Evolutionary conservation across 2,797 vertebrate species (phyloP).

Genomic region (Thamnophis elegans): DNA sequence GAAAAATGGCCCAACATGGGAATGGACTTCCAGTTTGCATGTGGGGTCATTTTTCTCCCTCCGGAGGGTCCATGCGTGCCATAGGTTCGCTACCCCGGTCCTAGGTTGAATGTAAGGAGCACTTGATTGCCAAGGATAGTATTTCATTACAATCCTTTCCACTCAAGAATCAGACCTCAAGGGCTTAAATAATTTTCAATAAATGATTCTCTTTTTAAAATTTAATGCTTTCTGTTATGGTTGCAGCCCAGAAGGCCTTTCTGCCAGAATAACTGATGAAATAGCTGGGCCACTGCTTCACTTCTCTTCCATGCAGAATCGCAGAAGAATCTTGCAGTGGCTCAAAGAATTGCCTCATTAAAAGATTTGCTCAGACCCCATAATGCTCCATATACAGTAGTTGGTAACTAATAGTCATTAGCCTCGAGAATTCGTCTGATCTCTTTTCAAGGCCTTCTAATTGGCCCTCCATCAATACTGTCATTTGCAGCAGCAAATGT

Average conservation of each 20-base stretch:
- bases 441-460: neutral
- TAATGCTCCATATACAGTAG: neutral
- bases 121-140: neutral
- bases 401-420: neutral
- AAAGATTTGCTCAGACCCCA: neutral
- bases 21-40: too few species aligned
- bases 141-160: neutral
- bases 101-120: neutral
- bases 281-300: neutral
- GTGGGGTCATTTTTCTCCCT: too few species aligned
- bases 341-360: neutral
- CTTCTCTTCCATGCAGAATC: neutral
- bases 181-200: neutral
- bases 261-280: neutral
- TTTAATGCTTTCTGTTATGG: neutral
- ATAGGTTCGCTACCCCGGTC: too few species aligned
- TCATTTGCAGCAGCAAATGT: neutral
- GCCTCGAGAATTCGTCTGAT: neutral
- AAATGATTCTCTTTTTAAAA: neutral
- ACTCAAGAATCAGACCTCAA: neutral
- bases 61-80: too few species aligned
- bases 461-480: neutral
- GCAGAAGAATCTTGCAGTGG: neutral
- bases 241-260: neutral
- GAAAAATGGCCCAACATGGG: too few species aligned